Conservation (phyloP, 2,888 invertebrate species). For the Drosophila greeni region DNA sequence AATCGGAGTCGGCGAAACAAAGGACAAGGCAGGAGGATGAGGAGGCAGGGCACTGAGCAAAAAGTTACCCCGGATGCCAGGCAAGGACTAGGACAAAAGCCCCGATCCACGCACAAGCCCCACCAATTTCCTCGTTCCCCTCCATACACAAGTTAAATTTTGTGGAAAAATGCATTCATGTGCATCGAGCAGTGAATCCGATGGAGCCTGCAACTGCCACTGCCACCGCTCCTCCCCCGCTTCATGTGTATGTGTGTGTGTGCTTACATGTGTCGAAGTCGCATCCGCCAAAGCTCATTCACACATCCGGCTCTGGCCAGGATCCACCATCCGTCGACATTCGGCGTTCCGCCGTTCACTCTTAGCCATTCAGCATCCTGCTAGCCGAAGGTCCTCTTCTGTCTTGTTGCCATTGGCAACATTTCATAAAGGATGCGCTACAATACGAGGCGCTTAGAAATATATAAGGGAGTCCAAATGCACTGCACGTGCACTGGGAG, state of each 20-base stretch:
- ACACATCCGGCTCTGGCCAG: conserved; percentile 50
- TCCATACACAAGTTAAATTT: conserved; percentile 67
- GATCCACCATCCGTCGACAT: conserved; percentile 2
- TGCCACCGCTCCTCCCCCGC: conserved; percentile 9
- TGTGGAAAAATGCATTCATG: conserved; percentile 73
- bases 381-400: conserved; percentile 20
- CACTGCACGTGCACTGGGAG: background rate
- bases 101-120: conserved; percentile 6
- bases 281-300: conserved; percentile 56
- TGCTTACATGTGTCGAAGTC: conserved; percentile 56
- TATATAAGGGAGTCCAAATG: conserved; percentile 29
- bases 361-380: conserved; percentile 4
- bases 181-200: conserved; percentile 67
- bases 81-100: conserved; percentile 31
- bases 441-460: conserved; percentile 49
- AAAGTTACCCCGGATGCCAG: conserved; percentile 23
- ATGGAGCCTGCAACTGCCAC: conserved; percentile 48
- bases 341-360: background rate
- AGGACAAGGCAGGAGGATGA: background rate
- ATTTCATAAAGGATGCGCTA: conserved; percentile 50
- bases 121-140: background rate
- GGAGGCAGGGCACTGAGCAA: background rate
- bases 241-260: conserved; percentile 20
- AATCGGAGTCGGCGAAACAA: conserved; percentile 6
- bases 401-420: conserved; percentile 56